Evolutionary conservation across 1,140 invertebrate species (phyloP), one percentile per base, ranked within the genome.

Genomic region (Drosophila busckii): DNA sequence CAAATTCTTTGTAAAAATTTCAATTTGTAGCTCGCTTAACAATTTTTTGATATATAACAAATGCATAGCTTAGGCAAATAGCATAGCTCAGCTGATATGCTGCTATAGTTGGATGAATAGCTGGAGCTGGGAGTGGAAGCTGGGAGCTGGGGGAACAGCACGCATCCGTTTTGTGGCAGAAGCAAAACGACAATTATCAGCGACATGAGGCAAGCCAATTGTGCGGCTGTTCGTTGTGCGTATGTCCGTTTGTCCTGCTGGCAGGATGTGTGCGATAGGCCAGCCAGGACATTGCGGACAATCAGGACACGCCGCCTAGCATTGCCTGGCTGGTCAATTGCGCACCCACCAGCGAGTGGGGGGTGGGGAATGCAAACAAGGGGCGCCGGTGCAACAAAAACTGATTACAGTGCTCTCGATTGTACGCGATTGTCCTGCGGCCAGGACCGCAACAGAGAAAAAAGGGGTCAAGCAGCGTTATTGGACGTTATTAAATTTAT

Each of bases 201-300:
- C 52, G 65, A 82, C 63, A 71, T 80, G 73, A 80, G n/a, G 73
- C 73, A 73, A 80, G 80, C 73, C 73, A 80, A 80, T 80, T 78
- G 67, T 78, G 49, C 17, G 41, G 40, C 28, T 23, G 45, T 44
- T n/a, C n/a, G n/a, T n/a, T n/a, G n/a, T n/a, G n/a, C n/a, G n/a
- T n/a, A n/a, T 53, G 59, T 46, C 42, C 53, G 28, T 28, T 29
- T 37, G n/a, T 52, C 22, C 45, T 25, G 45, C 29, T 34, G 8
- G 34, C 58, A 61, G 58, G 58, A 61, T 41, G 58, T 55, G 58
- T 48, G 41, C 58, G 50, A 61, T 59, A 59, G 54, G 35, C 54
- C 45, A 31, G 23, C 26, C 10, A 46, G 44, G 31, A 48, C 20
- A 42, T 41, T 23, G 23, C 53, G 41, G 32, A 32, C 28, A 48